Conservation (phyloP, 2,888 invertebrate species). For the Orchesella flavescens region DNA sequence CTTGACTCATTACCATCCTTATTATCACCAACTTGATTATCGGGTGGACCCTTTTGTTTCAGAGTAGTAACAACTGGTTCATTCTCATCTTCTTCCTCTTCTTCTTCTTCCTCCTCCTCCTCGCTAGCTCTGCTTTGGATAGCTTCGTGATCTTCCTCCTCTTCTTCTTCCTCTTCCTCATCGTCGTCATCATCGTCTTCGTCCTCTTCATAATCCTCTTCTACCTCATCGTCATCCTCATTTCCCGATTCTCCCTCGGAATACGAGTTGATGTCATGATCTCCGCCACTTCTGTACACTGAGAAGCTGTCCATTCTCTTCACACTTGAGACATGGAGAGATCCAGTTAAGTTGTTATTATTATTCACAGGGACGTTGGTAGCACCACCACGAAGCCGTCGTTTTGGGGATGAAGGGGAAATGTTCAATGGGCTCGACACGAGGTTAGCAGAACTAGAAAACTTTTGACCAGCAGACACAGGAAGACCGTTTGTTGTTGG, state of each 20-base stretch:
- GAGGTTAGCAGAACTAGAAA: background rate
- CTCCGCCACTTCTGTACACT: slow-evolving; percentile 74
- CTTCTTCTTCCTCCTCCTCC: slow-evolving; percentile 26
- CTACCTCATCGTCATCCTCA: slow-evolving; percentile 60
- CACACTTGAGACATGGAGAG: slow-evolving; percentile 14
- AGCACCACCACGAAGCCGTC: background rate
- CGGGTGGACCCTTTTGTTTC: slow-evolving; percentile 61
- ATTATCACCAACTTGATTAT: slow-evolving; percentile 34
- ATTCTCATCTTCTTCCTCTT: slow-evolving; percentile 46
- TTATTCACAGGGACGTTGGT: background rate
- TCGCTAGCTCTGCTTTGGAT: slow-evolving; percentile 8
- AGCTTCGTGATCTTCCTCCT: slow-evolving; percentile 33
- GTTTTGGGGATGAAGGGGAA: background rate
- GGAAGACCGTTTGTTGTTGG: slow-evolving; percentile 1
- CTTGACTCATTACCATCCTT: slow-evolving; percentile 35
- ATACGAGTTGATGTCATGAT: slow-evolving; percentile 61
- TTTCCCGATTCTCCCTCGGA: slow-evolving; percentile 55
- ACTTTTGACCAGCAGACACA: background rate
- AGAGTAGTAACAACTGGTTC: no score
- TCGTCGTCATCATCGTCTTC: slow-evolving; percentile 49
- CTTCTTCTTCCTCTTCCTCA: slow-evolving; percentile 41
- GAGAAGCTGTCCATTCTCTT: slow-evolving; percentile 75
- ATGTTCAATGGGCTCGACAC: background rate
- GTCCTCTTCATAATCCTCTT: slow-evolving; percentile 51
- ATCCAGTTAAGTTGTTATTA: slow-evolving; percentile 11